A percentile compares a stretch with the other conserved stretches of the same genome.
Conservation (phyloP, 1,140 invertebrate species). For the Listronotus oregonensis region DNA sequence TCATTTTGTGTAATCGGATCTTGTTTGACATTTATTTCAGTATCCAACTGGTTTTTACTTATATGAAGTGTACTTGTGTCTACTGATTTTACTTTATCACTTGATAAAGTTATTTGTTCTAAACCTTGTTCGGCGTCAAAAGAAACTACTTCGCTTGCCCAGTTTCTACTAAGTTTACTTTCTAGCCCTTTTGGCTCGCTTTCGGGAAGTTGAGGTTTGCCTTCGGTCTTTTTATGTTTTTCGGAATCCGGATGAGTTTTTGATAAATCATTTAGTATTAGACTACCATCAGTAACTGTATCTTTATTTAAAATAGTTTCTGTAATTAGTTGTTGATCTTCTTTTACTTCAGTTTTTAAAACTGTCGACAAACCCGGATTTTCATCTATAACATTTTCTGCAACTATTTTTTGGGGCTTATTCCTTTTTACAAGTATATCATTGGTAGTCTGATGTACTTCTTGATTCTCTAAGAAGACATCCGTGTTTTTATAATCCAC, state of each 20-base stretch:
- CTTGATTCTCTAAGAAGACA: too few relatives aligned
- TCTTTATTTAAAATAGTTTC: slow-evolving; percentile 13
- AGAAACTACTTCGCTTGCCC: slow-evolving; percentile 20
- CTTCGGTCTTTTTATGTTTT: slow-evolving; percentile 2
- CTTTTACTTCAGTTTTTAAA: neutral
- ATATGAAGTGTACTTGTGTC: too few relatives aligned
- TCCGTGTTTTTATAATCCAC: too few relatives aligned
- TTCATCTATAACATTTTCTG: slow-evolving; percentile 11
- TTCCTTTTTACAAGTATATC: neutral
- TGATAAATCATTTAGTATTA: neutral
- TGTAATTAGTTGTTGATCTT: neutral
- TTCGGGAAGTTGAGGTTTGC: neutral
- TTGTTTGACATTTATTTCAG: too few relatives aligned
- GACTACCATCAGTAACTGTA: slow-evolving; percentile 1
- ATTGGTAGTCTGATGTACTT: too few relatives aligned
- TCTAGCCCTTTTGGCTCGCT: neutral
- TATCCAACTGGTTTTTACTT: too few relatives aligned
- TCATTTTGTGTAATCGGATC: too few relatives aligned
- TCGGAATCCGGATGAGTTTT: neutral
- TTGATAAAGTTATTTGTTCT: neutral
- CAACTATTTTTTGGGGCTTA: neutral
- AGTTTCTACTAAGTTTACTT: slow-evolving; percentile 5
- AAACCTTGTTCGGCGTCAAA: neutral
- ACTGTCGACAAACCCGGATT: neutral
- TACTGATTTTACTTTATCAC: too few relatives aligned